Conservation (phyloP, 2,113 vertebrate species). For the Pholis gunnellus region DNA sequence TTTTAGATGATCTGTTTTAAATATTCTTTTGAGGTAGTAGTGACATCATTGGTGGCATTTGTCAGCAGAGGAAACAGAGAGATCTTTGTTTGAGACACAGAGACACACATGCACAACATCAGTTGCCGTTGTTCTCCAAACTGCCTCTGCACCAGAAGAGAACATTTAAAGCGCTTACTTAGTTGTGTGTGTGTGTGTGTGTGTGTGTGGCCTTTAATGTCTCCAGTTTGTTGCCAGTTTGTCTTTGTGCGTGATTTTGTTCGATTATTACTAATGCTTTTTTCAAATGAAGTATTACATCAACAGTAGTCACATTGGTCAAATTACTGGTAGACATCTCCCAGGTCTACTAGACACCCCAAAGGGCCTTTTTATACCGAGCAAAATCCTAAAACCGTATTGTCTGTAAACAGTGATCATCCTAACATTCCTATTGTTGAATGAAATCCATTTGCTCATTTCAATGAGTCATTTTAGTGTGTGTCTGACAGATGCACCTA, state of each 20-base stretch:
- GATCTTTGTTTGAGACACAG: conserved; percentile 62
- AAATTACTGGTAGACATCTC: not conserved
- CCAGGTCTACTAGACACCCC: not conserved
- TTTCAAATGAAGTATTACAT: not conserved
- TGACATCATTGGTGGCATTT: conserved; percentile 77
- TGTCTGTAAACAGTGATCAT: not conserved
- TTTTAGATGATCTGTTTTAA: conserved; percentile 61
- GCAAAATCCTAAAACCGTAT: not conserved
- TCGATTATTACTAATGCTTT: not conserved
- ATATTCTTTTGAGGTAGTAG: conserved; percentile 54
- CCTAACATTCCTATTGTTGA: not conserved
- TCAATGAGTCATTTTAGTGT: not conserved
- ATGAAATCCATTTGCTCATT: not conserved
- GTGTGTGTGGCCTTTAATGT: conserved; percentile 38
- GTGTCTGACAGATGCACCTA: conserved; percentile 12
- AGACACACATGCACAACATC: conserved; percentile 43
- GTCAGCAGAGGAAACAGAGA: conserved; percentile 67
- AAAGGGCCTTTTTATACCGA: conserved; percentile 1
- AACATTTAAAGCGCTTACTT: conserved; percentile 37
- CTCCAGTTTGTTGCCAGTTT: conserved; percentile 31
- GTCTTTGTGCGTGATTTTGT: conserved; percentile 18
- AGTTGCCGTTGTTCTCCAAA: conserved; percentile 36
- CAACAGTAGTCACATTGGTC: not conserved
- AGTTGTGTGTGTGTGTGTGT: conserved; percentile 22
- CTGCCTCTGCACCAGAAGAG: conserved; percentile 43